Conservation (phyloP, 2,113 vertebrate species). For the Laticauda laticaudata region DNA sequence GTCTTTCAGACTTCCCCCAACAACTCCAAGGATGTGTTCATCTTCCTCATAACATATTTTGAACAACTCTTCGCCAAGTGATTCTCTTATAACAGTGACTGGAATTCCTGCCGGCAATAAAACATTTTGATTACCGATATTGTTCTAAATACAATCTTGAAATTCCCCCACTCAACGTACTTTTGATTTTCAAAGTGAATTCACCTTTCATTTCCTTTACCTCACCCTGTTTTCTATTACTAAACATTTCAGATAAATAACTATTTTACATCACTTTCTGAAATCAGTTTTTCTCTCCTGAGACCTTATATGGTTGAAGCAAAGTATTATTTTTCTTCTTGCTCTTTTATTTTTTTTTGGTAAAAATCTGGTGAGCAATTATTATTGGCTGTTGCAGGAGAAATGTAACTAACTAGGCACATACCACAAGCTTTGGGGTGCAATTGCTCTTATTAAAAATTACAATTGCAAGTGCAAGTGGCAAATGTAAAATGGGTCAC, state of each 20-base stretch:
- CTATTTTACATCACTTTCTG: neutral
- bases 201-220: neutral
- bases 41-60: constrained; percentile 94
- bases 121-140: constrained; percentile 31
- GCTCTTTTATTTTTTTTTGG: neutral
- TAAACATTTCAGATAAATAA: neutral
- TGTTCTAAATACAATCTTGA: neutral
- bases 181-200: neutral
- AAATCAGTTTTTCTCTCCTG: neutral
- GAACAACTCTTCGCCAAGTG: constrained; percentile 91
- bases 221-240: neutral
- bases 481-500: neutral
- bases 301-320: neutral
- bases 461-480: neutral
- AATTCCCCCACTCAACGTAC: neutral
- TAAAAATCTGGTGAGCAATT: neutral
- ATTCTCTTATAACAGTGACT: constrained; percentile 76
- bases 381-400: neutral
- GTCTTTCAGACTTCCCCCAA: constrained; percentile 94
- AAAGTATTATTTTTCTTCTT: neutral
- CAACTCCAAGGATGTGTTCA: constrained; percentile 87
- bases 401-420: neutral
- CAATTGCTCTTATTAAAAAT: neutral
- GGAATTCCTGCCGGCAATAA: constrained; percentile 76
- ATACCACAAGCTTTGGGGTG: neutral